A percentile compares a stretch with the other conserved stretches of the same genome.
These are phyloP conservation scores for Ostrea edulis DNA, from an alignment of 1,140 invertebrate species.

Conservation along the genomic window DNA sequence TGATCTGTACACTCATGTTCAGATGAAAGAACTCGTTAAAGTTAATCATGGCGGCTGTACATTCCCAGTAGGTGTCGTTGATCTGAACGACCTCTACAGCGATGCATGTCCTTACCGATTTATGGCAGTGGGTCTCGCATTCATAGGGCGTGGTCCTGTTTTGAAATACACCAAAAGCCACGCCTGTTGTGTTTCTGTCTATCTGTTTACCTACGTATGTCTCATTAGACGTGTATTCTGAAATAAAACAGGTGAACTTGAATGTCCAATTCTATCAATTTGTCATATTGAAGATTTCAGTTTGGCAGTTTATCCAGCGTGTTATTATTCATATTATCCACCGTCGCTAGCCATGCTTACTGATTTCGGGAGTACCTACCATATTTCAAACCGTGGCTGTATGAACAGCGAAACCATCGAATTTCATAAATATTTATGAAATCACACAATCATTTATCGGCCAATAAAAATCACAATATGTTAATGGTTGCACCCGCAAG, in stretches of 20 bases:
- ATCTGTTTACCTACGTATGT: background rate
- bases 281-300: too few species aligned
- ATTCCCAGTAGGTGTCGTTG: background rate
- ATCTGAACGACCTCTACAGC: constrained; percentile 1
- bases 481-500: too few species aligned
- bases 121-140: background rate
- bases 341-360: too few species aligned
- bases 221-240: background rate
- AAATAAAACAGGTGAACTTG: background rate
- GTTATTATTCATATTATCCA: too few species aligned
- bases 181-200: background rate
- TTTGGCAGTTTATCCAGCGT: too few species aligned
- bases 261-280: too few species aligned
- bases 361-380: too few species aligned
- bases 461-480: too few species aligned
- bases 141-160: background rate
- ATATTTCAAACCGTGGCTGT: too few species aligned
- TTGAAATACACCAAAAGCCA: background rate
- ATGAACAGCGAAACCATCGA: too few species aligned
- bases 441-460: too few species aligned
- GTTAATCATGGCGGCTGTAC: background rate
- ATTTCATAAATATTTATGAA: too few species aligned
- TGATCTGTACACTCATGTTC: constrained; percentile 14
- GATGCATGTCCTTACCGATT: background rate
- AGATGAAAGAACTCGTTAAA: background rate